These are phyloP conservation scores for Hormaphis cornu DNA, from an alignment of 1,140 invertebrate species.

Conservation along the genomic window DNA sequence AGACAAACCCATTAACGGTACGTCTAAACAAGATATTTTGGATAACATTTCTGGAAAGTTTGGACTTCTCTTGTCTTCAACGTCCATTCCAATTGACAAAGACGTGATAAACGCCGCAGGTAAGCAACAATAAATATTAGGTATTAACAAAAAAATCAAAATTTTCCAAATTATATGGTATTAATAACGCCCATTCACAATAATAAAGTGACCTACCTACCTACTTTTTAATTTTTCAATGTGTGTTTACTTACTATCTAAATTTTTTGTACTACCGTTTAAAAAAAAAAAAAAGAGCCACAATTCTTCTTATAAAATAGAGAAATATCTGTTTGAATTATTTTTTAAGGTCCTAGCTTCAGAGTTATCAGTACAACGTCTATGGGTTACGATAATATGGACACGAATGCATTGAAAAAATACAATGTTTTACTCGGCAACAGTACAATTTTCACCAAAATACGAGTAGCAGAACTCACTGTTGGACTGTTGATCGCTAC, in stretches of 20 bases:
- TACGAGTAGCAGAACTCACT: slow-evolving; percentile 82
- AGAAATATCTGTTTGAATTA: no score
- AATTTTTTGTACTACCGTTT: no score
- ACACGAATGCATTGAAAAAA: slow-evolving; percentile 57
- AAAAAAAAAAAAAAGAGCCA: no score
- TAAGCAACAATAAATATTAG: slow-evolving; percentile 32
- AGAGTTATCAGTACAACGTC: slow-evolving; percentile 87
- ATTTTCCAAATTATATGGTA: no score
- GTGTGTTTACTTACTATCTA: no score
- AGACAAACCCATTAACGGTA: slow-evolving; percentile 41
- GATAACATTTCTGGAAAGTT: slow-evolving; percentile 60
- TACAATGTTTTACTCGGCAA: slow-evolving; percentile 69
- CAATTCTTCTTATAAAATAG: no score
- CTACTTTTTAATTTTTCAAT: no score
- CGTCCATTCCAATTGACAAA: slow-evolving; percentile 72
- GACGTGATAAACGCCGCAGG: slow-evolving; percentile 58
- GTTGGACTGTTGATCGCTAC: slow-evolving; percentile 69
- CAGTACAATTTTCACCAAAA: slow-evolving; percentile 81
- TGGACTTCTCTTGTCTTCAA: slow-evolving; percentile 63
- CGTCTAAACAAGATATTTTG: slow-evolving; percentile 60
- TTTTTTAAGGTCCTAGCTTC: slow-evolving; percentile 50
- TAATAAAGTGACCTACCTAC: no score
- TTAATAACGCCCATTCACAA: no score
- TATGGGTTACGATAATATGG: slow-evolving; percentile 78
- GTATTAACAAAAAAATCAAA: neutral